These are phyloP conservation scores for Lagopus leucura DNA, from an alignment of 2,113 vertebrate species.

Conservation along the genomic window DNA sequence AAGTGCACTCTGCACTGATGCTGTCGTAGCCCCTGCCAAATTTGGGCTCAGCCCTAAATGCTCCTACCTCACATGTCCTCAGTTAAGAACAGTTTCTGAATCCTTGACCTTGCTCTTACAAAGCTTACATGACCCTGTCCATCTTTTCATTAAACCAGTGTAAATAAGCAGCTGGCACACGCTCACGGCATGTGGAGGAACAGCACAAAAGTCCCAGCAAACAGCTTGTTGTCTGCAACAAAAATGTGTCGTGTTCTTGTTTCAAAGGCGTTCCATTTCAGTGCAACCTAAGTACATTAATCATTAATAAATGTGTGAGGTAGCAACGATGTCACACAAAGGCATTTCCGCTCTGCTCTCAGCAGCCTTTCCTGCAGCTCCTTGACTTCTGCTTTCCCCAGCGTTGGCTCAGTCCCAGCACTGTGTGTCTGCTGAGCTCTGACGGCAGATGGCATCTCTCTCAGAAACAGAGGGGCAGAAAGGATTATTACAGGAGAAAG, in stretches of 20 bases:
- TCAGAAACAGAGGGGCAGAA: not conserved
- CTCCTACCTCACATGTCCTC: not conserved
- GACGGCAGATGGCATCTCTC: constrained; percentile 57
- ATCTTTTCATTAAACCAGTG: not conserved
- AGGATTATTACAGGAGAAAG: not conserved
- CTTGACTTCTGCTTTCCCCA: not conserved
- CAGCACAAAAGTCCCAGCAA: not conserved
- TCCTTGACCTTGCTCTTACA: not conserved
- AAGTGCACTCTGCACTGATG: rapidly evolving
- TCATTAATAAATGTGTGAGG: not conserved
- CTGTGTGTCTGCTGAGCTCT: not conserved
- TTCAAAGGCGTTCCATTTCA: not conserved
- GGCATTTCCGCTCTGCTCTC: not conserved
- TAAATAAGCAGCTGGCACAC: not conserved
- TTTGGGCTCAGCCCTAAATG: not conserved
- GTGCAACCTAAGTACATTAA: not conserved
- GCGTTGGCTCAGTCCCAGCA: rapidly evolving
- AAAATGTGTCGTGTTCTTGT: not conserved
- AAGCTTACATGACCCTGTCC: not conserved
- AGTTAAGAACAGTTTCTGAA: not conserved
- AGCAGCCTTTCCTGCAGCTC: not conserved
- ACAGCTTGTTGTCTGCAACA: not conserved
- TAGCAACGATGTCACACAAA: not conserved
- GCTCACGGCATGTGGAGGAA: not conserved
- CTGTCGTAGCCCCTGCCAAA: not conserved